Conservation (phyloP, 2,888 invertebrate species). For the Hedya salicella region DNA sequence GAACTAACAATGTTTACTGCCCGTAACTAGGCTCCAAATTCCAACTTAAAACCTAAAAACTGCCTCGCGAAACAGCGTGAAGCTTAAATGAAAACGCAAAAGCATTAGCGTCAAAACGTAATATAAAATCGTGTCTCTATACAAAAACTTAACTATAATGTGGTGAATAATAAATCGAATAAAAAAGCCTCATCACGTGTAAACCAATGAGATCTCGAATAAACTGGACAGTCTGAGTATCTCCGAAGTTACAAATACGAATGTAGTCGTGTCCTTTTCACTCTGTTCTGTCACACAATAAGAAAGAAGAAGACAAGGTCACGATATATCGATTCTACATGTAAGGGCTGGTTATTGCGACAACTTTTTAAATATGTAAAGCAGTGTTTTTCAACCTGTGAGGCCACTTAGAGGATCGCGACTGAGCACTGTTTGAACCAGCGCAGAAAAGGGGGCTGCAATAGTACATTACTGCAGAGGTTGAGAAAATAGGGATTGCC, state of each 20-base stretch:
- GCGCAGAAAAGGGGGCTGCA: too few relatives aligned
- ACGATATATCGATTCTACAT: not conserved
- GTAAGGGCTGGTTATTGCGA: not conserved
- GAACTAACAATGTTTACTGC: conserved; percentile 5
- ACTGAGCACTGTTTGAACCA: too few relatives aligned
- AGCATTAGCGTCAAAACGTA: conserved; percentile 56
- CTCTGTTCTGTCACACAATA: not conserved
- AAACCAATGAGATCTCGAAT: conserved; percentile 73
- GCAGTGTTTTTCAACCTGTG: too few relatives aligned
- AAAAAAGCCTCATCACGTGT: conserved; percentile 73
- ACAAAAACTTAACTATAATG: conserved; percentile 63
- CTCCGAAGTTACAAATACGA: not conserved
- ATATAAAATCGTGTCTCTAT: conserved; percentile 67
- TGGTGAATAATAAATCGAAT: conserved; percentile 61
- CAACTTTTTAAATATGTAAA: not conserved
- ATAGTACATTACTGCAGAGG: too few relatives aligned
- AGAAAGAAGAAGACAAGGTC: not conserved
- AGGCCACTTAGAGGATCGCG: too few relatives aligned
- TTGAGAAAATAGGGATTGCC: too few relatives aligned
- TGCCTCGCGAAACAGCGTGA: conserved; percentile 49
- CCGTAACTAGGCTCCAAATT: conserved; percentile 26
- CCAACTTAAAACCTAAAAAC: conserved; percentile 49
- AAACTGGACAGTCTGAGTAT: conserved; percentile 30
- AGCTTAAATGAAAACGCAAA: conserved; percentile 26
- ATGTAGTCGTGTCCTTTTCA: not conserved